These are phyloP conservation scores for Ancistrus triradiatus DNA, from an alignment of 2,113 vertebrate species.

Conservation along the genomic window DNA sequence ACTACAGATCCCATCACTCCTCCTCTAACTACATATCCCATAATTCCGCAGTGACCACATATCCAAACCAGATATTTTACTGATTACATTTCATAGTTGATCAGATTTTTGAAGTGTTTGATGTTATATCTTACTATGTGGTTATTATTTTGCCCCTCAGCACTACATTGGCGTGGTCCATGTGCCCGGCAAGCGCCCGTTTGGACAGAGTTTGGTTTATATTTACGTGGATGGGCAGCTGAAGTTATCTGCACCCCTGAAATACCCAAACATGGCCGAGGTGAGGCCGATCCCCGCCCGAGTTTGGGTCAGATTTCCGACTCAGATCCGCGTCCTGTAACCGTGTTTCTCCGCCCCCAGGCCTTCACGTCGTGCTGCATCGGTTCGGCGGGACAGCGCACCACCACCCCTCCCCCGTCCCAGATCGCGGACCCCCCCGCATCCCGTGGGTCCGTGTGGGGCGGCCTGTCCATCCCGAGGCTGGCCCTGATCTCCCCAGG, in stretches of 20 bases:
- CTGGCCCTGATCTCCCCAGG: constrained; percentile 86
- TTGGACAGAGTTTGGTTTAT: constrained; percentile 91
- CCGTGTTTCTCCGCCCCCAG: constrained; percentile 54
- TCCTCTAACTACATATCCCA: not conserved
- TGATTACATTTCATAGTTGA: not conserved
- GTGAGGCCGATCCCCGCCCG: constrained; percentile 71
- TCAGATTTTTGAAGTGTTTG: too few species aligned
- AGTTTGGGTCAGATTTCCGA: not conserved
- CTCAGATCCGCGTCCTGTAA: not conserved
- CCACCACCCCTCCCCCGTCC: constrained; percentile 93
- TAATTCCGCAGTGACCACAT: not conserved
- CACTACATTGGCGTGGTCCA: constrained; percentile 92
- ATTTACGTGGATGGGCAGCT: constrained; percentile 96
- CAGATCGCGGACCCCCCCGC: constrained; percentile 94
- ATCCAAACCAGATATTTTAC: not conserved
- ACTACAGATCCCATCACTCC: too few species aligned
- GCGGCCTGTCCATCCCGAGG: constrained; percentile 81
- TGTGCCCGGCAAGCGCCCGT: constrained; percentile 90
- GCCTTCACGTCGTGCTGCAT: constrained; percentile 92
- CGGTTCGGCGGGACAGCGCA: constrained; percentile 93
- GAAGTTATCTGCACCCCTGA: constrained; percentile 86
- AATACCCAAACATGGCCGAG: constrained; percentile 92
- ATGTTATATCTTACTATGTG: not conserved
- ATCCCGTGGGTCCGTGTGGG: constrained; percentile 76
- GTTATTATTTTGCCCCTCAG: constrained; percentile 60